A percentile compares a stretch with the other conserved stretches of the same genome.
Conservation (phyloP, 2,888 invertebrate genomes). For the Euplexia lucipara region DNA sequence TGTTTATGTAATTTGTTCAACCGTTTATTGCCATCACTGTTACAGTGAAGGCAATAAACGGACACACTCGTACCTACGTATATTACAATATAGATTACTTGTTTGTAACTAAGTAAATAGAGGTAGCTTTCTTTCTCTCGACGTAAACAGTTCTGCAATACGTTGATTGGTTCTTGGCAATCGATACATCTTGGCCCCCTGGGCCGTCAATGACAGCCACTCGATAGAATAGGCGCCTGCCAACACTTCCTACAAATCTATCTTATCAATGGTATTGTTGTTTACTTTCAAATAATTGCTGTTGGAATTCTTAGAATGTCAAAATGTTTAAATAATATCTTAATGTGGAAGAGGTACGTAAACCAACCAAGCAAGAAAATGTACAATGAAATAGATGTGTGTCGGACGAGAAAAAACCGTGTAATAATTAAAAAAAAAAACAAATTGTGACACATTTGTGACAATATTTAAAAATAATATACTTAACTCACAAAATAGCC, state of each 20-base stretch:
- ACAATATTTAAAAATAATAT: no score
- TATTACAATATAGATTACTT: neutral
- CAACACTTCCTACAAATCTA: slow-evolving; percentile 47
- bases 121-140: slow-evolving; percentile 17
- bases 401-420: no score
- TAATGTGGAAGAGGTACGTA: no score
- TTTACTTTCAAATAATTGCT: slow-evolving; percentile 21
- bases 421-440: no score
- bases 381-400: no score
- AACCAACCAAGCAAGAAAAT: no score
- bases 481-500: no score
- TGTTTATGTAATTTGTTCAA: no score
- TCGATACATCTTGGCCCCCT: slow-evolving; percentile 60
- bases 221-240: slow-evolving; percentile 43
- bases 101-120: slow-evolving; percentile 14
- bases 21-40: no score
- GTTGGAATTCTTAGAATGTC: neutral
- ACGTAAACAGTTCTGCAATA: slow-evolving; percentile 48
- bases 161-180: slow-evolving; percentile 57
- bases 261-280: slow-evolving; percentile 28
- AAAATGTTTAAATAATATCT: no score
- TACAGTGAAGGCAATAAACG: no score
- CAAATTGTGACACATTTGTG: no score
- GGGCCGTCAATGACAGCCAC: slow-evolving; percentile 55
- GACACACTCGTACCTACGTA: neutral